Evolutionary conservation across 2,888 invertebrate species (phyloP).

Genomic region (Rhodophaea formosa): DNA sequence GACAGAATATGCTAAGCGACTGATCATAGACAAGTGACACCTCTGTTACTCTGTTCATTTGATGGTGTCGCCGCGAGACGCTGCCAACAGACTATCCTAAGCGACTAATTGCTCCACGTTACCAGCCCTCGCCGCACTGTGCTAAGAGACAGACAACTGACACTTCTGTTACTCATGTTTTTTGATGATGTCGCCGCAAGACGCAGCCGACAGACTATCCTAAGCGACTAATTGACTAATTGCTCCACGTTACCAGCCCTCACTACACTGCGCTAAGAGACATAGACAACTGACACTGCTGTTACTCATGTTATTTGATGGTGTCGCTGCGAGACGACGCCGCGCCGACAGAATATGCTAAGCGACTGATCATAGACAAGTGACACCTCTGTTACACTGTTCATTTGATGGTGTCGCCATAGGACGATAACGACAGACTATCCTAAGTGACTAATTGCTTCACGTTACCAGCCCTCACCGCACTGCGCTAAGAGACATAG

Average conservation of each 20-base stretch:
- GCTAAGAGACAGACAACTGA: not conserved
- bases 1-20: no score
- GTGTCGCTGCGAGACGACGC: no score
- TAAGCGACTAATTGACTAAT: not conserved
- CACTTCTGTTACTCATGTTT: not conserved
- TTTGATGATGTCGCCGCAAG: not conserved
- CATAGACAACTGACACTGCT: no score
- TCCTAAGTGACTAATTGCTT: not conserved
- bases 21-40: not conserved
- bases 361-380: not conserved
- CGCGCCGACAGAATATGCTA: no score
- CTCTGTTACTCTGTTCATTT: not conserved
- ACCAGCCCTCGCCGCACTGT: not conserved
- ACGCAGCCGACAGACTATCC: not conserved
- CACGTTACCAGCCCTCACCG: not conserved
- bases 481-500: not conserved
- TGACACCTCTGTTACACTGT: not conserved
- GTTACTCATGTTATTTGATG: no score
- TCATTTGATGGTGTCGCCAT: not conserved
- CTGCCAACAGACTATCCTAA: not conserved
- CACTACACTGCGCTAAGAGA: not conserved
- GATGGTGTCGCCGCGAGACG: not conserved
- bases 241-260: not conserved
- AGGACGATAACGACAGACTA: not conserved
- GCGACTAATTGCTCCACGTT: not conserved